Evolutionary conservation across 2,113 vertebrate genomes (phyloP).

Genomic region (Chascanopsetta lugubris): DNA sequence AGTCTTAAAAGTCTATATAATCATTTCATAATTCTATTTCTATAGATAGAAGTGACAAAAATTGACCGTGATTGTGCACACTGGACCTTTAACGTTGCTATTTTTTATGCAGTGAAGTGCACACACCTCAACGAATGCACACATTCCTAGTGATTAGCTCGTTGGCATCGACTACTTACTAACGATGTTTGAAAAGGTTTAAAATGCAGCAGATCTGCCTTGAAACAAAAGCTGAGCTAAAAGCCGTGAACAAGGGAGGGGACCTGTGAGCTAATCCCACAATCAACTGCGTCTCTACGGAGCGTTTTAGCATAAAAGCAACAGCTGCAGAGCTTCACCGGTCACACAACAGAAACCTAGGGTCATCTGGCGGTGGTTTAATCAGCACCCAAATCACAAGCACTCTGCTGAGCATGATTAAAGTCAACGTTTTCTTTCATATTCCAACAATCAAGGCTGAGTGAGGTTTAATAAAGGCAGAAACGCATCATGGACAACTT

Average conservation of each 20-base stretch:
- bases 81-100: background rate
- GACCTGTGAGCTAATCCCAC: conserved; percentile 67
- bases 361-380: conserved; percentile 78
- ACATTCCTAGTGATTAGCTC: conserved; percentile 10
- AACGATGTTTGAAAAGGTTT: conserved; percentile 26
- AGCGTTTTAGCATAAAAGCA: conserved; percentile 74
- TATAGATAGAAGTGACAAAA: too few species aligned
- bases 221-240: conserved; percentile 68
- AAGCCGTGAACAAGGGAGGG: conserved; percentile 57
- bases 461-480: background rate
- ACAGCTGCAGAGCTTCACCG: conserved; percentile 69
- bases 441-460: conserved; percentile 7
- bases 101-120: background rate
- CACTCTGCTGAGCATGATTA: conserved; percentile 68
- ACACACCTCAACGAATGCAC: background rate
- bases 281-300: conserved; percentile 67
- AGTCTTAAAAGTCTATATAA: too few species aligned
- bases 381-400: conserved; percentile 78
- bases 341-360: conserved; percentile 61
- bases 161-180: conserved; percentile 24
- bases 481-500: background rate
- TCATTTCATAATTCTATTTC: too few species aligned
- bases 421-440: conserved; percentile 49
- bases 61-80: too few species aligned
- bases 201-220: conserved; percentile 52